Base-by-base conservation (phyloP, 2,888 invertebrate species). In the Tetanocera ferruginea region DNA sequence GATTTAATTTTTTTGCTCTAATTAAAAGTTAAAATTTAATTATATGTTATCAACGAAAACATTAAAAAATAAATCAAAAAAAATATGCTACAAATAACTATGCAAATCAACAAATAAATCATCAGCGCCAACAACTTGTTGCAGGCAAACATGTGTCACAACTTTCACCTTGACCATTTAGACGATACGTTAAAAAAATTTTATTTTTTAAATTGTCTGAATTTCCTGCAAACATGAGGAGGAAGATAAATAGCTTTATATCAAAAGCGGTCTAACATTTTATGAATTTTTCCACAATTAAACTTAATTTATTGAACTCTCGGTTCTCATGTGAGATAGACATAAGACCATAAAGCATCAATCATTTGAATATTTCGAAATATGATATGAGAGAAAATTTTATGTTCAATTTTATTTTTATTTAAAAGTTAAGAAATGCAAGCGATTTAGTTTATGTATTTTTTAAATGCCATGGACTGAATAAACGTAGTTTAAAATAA, bases 91-190 rank as follows among this genome's bases (percentile, higher is more conserved):
- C 34, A 31, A 64, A 31, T 34, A 64, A 64, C 8, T 23, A 55
- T 55, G 55, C 55, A 55, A 55, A 55, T 17, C 52, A 52, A 17
- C 52, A 5, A 52, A 52, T 52, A 52, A 52, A n/a, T 52, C 52
- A 52, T n/a, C n/a, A 52, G 28, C 23, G 28, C 23, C 64, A 64
- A 64, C 64, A 9, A 64, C 4, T 8, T 31, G 23, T 28, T 23
- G 51, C 52, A 17, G 64, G 6, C 8, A 71, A 57, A 82, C 85
- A 84, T 83, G 83, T 85, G 84, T 84, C 83, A 82, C 85, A 86
- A 85, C 87, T 87, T 87, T 87, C 87, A 87, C 87, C 87, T 87
- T 86, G 86, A 86, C 85, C 84, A 82, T 83, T 81, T 83, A 57
- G 49, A n/a, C 60, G 62, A 37, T 43, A 9, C 17, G 14, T 55